phyloP scores from a whole-genome alignment of 2,888 invertebrate genomes.

The Gastrophysa polygoni region DNA sequence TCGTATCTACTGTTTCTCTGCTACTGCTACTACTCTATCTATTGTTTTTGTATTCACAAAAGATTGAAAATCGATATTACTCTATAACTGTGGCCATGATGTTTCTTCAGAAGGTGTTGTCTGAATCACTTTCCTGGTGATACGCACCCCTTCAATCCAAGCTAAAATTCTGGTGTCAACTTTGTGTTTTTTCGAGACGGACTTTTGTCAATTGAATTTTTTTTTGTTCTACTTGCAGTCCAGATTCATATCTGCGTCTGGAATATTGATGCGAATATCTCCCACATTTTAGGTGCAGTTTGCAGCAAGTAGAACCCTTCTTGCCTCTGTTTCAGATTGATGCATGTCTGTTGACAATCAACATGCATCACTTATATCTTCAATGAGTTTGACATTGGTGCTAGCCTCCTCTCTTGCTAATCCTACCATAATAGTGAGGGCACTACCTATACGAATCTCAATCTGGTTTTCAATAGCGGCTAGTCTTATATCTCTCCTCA shows the following conservation, averaged over 20 bases:
- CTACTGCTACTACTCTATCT: too few species aligned
- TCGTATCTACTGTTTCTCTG: too few species aligned
- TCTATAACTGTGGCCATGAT: too few species aligned
- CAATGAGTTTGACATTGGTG: slow-evolving; percentile 6
- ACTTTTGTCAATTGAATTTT: slow-evolving; percentile 11
- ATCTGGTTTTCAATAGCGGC: slow-evolving; percentile 11
- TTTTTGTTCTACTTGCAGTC: not conserved
- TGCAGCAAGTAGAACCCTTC: not conserved
- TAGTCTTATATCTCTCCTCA: slow-evolving; percentile 8
- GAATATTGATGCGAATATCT: not conserved
- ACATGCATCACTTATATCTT: slow-evolving; percentile 18
- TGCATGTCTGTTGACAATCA: slow-evolving; percentile 17
- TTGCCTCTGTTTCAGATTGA: slow-evolving; percentile 14
- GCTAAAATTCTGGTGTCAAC: not conserved
- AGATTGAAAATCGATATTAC: too few species aligned
- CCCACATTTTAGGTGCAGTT: slow-evolving; percentile 12
- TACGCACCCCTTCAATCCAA: too few species aligned
- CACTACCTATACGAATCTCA: not conserved
- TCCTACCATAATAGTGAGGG: slow-evolving; percentile 5
- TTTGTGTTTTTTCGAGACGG: slow-evolving; percentile 9
- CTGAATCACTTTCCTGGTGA: too few species aligned
- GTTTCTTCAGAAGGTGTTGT: too few species aligned
- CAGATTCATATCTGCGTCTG: not conserved
- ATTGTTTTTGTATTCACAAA: too few species aligned
- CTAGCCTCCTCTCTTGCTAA: slow-evolving; percentile 8